Base-by-base conservation (phyloP, 2,797 vertebrate genomes). In the Macrochelys suwanniensis region DNA sequence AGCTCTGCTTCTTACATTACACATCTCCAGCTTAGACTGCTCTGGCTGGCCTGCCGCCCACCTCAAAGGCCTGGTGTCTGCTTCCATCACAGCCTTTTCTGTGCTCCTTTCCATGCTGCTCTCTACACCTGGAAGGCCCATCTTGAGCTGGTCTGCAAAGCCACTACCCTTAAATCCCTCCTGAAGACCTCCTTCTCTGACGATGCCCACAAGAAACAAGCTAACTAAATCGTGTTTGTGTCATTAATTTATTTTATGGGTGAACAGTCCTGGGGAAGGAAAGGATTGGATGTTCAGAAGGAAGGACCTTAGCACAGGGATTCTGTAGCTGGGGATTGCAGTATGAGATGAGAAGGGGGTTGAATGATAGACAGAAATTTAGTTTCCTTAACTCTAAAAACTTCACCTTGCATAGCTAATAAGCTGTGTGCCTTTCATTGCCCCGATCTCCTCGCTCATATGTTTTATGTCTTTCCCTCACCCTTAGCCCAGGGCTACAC, bases 91-190 rank as follows among this genome's bases (percentile, higher is more conserved):
- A 42, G n/a, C n/a, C 37, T 42, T 42, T 71, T 71, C 68, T 71
- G 68, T 71, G 37, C 68, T 71, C 68, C n/a, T 19, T 23, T 68
- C 19, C 37, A 25, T 71, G 68, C 37, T 71, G 0, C 19, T 49
- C 10, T 4, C 13, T 85, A 76, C 2, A 11, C 81, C 87, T 89
- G 33, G 17, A 83, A n/a, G 50, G 17, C 5, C 57, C 86, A 11
- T 81, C 86, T 79, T 89, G 45, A 42, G 7, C 71, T 11, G 8
- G 10, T 9, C 85, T 50, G n/a, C 83, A 65, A 57, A 96, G 76
- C 26, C 87, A 79, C 56, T 49, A 61, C 7, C 79, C 94, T 96
- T 95, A 90, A 93, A 88, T 88, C 31, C 83, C 91, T 93, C 81
- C 95, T 93, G n/a, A 71, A 71, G 68, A 71, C 68, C n/a, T 17